Percentiles rank a stretch among this genome's conserved stretches.
phyloP scores from a whole-genome alignment of 2,888 invertebrate genomes.

The Alloscopus bannaensis region DNA sequence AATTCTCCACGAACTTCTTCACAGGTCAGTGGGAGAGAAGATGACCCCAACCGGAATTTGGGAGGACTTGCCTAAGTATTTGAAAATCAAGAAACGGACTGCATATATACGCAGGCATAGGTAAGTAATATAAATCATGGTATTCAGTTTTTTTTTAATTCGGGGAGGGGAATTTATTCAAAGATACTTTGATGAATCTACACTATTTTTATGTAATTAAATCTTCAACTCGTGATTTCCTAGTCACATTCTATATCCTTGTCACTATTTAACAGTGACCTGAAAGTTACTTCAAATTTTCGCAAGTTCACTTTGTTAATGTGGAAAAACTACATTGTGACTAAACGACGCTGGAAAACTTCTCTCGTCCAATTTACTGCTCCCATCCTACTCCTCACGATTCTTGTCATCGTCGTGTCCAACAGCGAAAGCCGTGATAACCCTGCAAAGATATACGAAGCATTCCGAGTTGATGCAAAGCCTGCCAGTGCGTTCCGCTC shows the following conservation, averaged over 20 bases:
- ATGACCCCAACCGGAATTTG: slow-evolving; percentile 37
- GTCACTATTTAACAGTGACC: slow-evolving; percentile 32
- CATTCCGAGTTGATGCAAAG: slow-evolving; percentile 10
- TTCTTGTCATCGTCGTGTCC: slow-evolving; percentile 28
- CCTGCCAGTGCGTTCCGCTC: background rate
- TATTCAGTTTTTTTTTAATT: background rate
- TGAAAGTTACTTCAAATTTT: slow-evolving; percentile 35
- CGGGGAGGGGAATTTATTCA: no score
- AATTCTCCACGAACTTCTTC: slow-evolving; percentile 6
- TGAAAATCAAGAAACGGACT: slow-evolving; percentile 45
- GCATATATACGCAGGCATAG: slow-evolving; percentile 56
- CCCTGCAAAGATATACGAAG: slow-evolving; percentile 1
- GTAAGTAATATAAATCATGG: slow-evolving; percentile 2
- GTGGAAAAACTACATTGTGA: slow-evolving; percentile 56
- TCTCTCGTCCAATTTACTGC: slow-evolving; percentile 28
- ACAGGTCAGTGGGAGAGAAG: no score
- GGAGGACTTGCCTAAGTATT: slow-evolving; percentile 58
- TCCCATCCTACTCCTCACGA: slow-evolving; percentile 25
- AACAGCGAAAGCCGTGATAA: background rate
- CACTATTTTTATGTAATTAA: no score
- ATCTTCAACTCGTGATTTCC: no score
- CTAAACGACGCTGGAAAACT: slow-evolving; percentile 44
- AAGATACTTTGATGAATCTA: no score
- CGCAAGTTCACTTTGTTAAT: slow-evolving; percentile 42
- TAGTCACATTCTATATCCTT: no score